Evolutionary conservation across 1,140 invertebrate genomes (phyloP).

Genomic region (Akabosia matsudoensis): DNA sequence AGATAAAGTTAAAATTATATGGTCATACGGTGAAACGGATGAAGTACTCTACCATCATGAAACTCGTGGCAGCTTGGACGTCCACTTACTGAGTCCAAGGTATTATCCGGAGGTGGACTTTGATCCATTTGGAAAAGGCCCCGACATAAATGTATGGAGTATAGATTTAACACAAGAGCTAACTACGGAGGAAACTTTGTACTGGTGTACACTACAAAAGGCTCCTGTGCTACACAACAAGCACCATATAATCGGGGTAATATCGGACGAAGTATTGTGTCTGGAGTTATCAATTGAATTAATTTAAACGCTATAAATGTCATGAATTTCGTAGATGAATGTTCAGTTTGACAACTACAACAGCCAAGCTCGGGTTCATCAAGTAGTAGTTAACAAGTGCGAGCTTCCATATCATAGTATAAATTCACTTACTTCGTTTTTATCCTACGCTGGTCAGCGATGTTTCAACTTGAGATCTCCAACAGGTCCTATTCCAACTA

Average conservation of each 20-base stretch:
- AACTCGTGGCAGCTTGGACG: neutral
- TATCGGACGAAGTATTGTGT: neutral
- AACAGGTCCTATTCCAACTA: neutral
- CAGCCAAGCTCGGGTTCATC: neutral
- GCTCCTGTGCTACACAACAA: neutral
- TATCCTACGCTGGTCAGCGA: conserved; percentile 50
- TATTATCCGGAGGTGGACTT: neutral
- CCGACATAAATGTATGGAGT: neutral
- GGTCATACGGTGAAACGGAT: neutral
- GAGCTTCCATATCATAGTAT: neutral
- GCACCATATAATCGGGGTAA: conserved; percentile 7
- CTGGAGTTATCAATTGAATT: neutral
- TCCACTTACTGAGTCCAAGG: neutral
- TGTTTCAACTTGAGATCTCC: neutral
- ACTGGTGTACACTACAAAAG: conserved; percentile 11
- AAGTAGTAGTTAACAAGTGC: neutral
- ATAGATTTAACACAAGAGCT: neutral
- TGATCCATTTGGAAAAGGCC: neutral
- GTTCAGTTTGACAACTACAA: neutral
- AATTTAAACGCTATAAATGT: neutral
- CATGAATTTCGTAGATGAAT: neutral
- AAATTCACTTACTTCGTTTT: conserved; percentile 19
- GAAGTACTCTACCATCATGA: neutral
- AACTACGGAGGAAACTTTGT: neutral
- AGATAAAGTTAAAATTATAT: neutral